Base-by-base conservation (phyloP, 2,888 invertebrate genomes). In the Halictus ligatus region DNA sequence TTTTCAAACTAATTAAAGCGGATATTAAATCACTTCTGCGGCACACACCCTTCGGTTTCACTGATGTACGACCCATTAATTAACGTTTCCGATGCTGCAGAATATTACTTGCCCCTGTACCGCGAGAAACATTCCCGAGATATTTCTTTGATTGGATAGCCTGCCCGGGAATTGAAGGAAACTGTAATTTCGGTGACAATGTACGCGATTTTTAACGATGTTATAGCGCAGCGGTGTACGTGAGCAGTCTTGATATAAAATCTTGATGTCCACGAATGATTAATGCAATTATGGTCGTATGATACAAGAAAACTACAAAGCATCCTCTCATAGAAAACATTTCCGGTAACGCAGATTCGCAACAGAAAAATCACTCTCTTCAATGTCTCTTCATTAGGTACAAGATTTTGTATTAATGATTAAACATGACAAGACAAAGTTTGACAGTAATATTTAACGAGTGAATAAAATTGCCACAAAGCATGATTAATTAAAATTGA, bases 1-100 rank as follows among this genome's bases (percentile, higher is more conserved):
- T 92, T 92, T 92, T 92, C 92, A 91, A 93, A 92, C 92, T 93
- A 93, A 93, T 93, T 93, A 93, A 93, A 91, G 92, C 89, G 85
- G 92, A 92, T 92, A 93, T 92, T 93, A 93, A 93, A 93, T 93
- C 92, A 93, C 93, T 92, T 93, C 89, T 85, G 88, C 85, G 84
- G 83, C 88, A 74, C 87, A 88, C 85, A 86, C 87, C 86, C 83
- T 74, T 87, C 85, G 86, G 88, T 89, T 89, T 92, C 91, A 88
- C 91, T 89, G 90, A 90, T 85, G 91, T 92, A 89, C 90, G 89
- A 90, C 89, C 90, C 89, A 92, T 92, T 92, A 92, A 92, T 92
- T 92, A 92, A 92, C 90, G 92, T 92, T 92, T 92, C 91, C 92
- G 91, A 91, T 92, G 90, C 92, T 89, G 80, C 76, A 89, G 90